phyloP scores from a whole-genome alignment of 2,888 invertebrate genomes.

The Spodoptera littoralis region DNA sequence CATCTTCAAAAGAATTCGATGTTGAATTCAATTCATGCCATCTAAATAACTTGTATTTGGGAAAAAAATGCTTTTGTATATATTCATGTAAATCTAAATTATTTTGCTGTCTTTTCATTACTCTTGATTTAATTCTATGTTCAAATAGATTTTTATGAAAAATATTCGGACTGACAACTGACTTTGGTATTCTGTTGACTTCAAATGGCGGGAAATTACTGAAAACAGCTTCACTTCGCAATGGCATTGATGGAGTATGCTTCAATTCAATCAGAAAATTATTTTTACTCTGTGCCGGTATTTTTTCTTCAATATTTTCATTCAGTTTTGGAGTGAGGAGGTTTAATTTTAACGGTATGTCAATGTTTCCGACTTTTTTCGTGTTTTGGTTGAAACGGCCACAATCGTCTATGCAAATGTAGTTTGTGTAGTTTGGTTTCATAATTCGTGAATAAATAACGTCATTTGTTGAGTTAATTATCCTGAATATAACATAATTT shows the following conservation, averaged over 20 bases:
- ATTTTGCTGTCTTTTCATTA: conserved; percentile 6
- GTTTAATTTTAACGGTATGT: conserved; percentile 58
- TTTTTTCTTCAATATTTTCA: no score
- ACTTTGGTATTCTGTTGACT: conserved; percentile 7
- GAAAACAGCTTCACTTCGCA: neutral
- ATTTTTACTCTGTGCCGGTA: no score
- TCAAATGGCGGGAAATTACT: no score
- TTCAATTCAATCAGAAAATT: neutral
- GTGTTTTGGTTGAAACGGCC: conserved; percentile 62
- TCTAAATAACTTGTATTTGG: no score
- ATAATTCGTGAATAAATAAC: conserved; percentile 78
- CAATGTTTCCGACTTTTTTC: conserved; percentile 53
- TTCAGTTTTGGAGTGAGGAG: conserved; percentile 13
- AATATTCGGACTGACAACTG: conserved; percentile 4
- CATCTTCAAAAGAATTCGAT: no score
- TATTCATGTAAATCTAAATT: neutral
- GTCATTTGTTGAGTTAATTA: conserved; percentile 68
- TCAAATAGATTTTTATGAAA: neutral
- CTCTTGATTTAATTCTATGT: conserved; percentile 10
- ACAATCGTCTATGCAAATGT: conserved; percentile 69
- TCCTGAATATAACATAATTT: conserved; percentile 66
- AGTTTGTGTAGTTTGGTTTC: conserved; percentile 67
- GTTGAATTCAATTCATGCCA: no score
- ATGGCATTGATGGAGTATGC: neutral
- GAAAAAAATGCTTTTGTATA: neutral